Conservation (phyloP, 2,797 vertebrate species). For the Stomatorhinus walkeri region DNA sequence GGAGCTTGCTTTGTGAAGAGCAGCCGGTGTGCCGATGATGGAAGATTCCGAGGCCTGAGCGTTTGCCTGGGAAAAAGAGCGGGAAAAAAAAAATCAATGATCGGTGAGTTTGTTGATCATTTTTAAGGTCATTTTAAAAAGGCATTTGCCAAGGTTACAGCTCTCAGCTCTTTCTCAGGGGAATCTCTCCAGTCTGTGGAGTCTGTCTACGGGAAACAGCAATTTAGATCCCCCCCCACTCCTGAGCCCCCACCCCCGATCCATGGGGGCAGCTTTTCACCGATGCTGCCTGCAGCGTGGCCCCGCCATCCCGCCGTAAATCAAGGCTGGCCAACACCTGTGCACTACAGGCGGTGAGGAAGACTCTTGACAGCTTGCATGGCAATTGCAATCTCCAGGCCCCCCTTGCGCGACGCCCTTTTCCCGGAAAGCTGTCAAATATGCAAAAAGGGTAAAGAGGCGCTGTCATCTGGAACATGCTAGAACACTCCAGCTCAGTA, state of each 20-base stretch:
- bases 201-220: not conserved
- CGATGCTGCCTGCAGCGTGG: conserved; percentile 24
- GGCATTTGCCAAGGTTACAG: conserved; percentile 25
- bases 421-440: conserved; percentile 31
- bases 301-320: conserved; percentile 28
- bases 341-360: conserved; percentile 36
- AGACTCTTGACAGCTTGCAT: conserved; percentile 37
- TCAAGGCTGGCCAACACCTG: conserved; percentile 38
- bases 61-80: not conserved
- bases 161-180: conserved; percentile 20
- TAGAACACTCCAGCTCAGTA: conserved; percentile 22
- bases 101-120: conserved; percentile 29
- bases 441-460: conserved; percentile 31
- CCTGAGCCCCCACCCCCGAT: not conserved
- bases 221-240: not conserved
- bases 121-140: conserved; percentile 31
- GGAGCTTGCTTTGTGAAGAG: not conserved
- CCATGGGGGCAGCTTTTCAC: conserved; percentile 26
- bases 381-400: conserved; percentile 35
- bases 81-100: not conserved
- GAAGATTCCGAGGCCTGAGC: too few relatives aligned
- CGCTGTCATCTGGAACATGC: conserved; percentile 33
- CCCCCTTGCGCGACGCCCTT: conserved; percentile 23
- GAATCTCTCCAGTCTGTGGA: not conserved
- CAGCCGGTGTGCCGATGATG: not conserved